These are phyloP conservation scores for Molanna angustata DNA, from an alignment of 2,888 invertebrate genomes.

Conservation along the genomic window DNA sequence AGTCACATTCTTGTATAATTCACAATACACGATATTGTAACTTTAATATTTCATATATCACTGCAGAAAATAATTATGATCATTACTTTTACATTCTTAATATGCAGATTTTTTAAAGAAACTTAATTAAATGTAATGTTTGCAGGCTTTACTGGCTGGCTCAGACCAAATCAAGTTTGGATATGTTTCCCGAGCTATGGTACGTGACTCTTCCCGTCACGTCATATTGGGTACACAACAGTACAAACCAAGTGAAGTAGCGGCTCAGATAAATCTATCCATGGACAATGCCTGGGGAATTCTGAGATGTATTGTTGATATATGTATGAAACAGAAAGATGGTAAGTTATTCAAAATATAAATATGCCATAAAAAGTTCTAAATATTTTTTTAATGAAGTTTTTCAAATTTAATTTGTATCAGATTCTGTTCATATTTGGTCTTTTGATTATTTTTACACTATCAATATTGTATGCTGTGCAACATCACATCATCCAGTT, in stretches of 20 bases:
- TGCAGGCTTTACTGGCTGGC: conserved; percentile 83
- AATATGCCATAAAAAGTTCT: too few relatives aligned
- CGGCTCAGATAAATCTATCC: conserved; percentile 96
- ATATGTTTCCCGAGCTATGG: conserved; percentile 94
- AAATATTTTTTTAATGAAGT: too few relatives aligned
- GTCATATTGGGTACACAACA: conserved; percentile 96
- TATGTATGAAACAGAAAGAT: conserved; percentile 95
- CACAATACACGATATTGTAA: too few relatives aligned
- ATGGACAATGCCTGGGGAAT: conserved; percentile 99
- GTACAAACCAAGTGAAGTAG: conserved; percentile 98
- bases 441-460: neutral
- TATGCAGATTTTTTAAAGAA: too few relatives aligned
- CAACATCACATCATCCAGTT: neutral
- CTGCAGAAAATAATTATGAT: too few relatives aligned
- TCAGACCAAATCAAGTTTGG: conserved; percentile 98
- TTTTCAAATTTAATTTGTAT: too few relatives aligned
- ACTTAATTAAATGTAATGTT: neutral
- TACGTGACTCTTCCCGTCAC: conserved; percentile 93
- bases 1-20: too few relatives aligned
- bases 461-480: too few relatives aligned
- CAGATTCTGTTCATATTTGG: neutral
- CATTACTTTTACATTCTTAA: too few relatives aligned
- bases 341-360: too few relatives aligned
- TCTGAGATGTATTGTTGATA: conserved; percentile 93
- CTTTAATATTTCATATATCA: too few relatives aligned